Evolutionary conservation across 2,113 vertebrate species (phyloP).

Genomic region (Pluvianellus socialis): DNA sequence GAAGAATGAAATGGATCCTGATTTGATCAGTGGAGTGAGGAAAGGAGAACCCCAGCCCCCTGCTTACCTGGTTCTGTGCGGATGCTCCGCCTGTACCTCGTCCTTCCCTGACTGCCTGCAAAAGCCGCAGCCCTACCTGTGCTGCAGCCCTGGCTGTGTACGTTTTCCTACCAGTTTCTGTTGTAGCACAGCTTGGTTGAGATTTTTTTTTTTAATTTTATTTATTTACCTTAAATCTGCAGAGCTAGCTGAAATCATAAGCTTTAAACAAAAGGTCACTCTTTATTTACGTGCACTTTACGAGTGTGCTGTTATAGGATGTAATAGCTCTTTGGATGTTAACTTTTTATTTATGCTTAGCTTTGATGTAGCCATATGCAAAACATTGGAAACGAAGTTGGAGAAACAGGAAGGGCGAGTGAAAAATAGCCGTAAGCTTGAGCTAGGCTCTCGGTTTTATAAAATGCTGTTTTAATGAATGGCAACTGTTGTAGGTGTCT

Average conservation of each 20-base stretch:
- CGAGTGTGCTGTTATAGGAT: not conserved
- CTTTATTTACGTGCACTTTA: not conserved
- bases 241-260: not conserved
- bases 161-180: not conserved
- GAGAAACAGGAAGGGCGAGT: not conserved
- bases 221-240: not conserved
- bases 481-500: not conserved
- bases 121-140: not conserved
- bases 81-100: not conserved
- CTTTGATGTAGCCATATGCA: constrained; percentile 27
- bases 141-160: not conserved
- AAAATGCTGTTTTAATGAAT: not conserved
- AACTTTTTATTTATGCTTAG: not conserved
- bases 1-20: not conserved
- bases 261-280: not conserved
- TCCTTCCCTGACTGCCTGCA: not conserved
- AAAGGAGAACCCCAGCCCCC: not conserved
- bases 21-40: not conserved
- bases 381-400: not conserved
- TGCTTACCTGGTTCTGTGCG: not conserved
- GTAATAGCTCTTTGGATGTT: not conserved
- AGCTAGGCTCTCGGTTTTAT: not conserved
- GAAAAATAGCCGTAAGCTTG: not conserved
- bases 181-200: not conserved
- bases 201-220: not conserved